Evolutionary conservation across 2,797 vertebrate genomes (phyloP).

Genomic region (Tachyglossus aculeatus): DNA sequence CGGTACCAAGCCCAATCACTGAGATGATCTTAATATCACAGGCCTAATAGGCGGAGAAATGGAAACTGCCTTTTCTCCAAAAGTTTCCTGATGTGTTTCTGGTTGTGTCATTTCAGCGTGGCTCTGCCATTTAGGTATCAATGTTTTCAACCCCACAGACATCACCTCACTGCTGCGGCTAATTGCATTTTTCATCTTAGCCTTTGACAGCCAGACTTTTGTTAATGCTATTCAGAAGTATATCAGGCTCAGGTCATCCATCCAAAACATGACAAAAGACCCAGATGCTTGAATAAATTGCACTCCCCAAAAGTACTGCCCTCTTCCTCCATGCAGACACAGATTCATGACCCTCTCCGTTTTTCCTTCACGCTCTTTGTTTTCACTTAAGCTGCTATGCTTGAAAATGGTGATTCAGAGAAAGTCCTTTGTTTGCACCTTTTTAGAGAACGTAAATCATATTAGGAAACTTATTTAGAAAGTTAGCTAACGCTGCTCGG

Average conservation of each 20-base stretch:
- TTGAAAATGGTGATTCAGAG: conserved; percentile 2
- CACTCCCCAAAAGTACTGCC: background rate
- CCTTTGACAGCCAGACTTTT: conserved; percentile 41
- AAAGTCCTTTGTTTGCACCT: background rate
- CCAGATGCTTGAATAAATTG: conserved; percentile 44
- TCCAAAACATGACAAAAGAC: conserved; percentile 27
- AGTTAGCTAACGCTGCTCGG: background rate
- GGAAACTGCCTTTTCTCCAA: too few species aligned
- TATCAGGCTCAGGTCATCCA: conserved; percentile 38
- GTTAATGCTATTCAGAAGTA: conserved; percentile 33
- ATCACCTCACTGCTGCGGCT: conserved; percentile 23
- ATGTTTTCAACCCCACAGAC: conserved; percentile 4
- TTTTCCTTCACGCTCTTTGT: conserved; percentile 8
- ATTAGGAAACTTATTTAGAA: background rate
- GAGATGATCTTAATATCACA: too few species aligned
- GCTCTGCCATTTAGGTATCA: background rate
- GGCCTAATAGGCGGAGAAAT: too few species aligned
- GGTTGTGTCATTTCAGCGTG: conserved; percentile 1
- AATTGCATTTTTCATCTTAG: conserved; percentile 29
- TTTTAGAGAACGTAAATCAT: conserved; percentile 2
- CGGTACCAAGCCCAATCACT: too few species aligned
- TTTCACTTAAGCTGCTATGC: conserved; percentile 13
- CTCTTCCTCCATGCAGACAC: background rate
- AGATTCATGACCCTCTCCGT: background rate
- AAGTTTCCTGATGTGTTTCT: background rate